phyloP scores from a whole-genome alignment of 2,888 invertebrate genomes.

The Glyphotaelius pellucidus region DNA sequence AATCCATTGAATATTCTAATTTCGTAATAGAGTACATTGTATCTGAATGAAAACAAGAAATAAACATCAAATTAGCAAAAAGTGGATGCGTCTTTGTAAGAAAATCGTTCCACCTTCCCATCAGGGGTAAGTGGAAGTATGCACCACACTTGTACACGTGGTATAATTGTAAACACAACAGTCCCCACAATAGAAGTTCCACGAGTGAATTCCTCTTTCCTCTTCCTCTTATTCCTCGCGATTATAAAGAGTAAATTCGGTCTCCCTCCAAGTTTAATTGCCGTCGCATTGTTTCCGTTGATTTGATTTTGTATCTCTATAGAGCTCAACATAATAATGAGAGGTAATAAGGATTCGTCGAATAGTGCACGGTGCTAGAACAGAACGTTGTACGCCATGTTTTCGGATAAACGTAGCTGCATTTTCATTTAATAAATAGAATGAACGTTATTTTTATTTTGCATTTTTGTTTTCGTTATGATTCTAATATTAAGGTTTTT shows the following conservation, averaged over 20 bases:
- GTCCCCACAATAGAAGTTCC: conserved; percentile 27
- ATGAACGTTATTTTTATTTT: neutral
- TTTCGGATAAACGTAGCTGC: conserved; percentile 5
- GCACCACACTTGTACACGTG: neutral
- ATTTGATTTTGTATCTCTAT: conserved; percentile 78
- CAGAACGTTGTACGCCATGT: conserved; percentile 38
- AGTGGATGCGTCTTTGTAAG: conserved; percentile 34
- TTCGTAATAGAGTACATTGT: neutral
- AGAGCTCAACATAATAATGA: conserved; percentile 68
- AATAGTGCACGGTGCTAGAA: conserved; percentile 44
- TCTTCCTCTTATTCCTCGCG: conserved; percentile 63
- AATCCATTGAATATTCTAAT: neutral
- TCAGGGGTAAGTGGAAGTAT: neutral
- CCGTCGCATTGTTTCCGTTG: conserved; percentile 74
- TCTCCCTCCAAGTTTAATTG: conserved; percentile 74
- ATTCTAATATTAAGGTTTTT: neutral
- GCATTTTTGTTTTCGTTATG: too few relatives aligned
- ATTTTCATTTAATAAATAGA: neutral
- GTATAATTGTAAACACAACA: neutral
- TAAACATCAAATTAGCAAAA: conserved; percentile 67
- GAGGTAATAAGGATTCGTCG: conserved; percentile 62
- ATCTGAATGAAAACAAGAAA: neutral
- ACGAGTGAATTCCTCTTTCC: conserved; percentile 58
- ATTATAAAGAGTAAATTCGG: conserved; percentile 69
- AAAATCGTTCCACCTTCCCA: conserved; percentile 6